A percentile compares a stretch with the other conserved stretches of the same genome.
phyloP scores from a whole-genome alignment of 1,140 invertebrate species.

The Drosophila neocordata region DNA sequence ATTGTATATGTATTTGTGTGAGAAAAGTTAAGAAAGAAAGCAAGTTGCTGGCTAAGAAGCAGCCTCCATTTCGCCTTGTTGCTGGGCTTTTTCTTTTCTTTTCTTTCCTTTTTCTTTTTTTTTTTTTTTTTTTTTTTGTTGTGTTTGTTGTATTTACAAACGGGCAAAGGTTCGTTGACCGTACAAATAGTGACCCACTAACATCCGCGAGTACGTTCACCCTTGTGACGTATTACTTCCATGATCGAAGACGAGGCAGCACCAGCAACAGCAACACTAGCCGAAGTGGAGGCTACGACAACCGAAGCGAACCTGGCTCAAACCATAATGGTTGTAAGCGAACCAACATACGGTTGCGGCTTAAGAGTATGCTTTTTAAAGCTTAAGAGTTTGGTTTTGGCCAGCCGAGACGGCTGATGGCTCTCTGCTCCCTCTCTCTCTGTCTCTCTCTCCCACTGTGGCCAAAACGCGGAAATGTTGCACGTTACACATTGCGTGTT shows the following conservation, averaged over 20 bases:
- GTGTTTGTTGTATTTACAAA: slow-evolving; percentile 76
- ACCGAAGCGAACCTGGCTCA: slow-evolving; percentile 67
- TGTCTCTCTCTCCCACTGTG: slow-evolving; percentile 16
- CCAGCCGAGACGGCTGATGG: not conserved
- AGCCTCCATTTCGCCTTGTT: slow-evolving; percentile 55
- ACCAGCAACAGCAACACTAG: slow-evolving; percentile 8
- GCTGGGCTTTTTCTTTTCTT: slow-evolving; percentile 56
- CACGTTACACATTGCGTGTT: slow-evolving; percentile 44
- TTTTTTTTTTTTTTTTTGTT: not conserved
- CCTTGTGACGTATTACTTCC: slow-evolving; percentile 82
- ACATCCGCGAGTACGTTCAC: slow-evolving; percentile 83
- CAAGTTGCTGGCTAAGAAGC: slow-evolving; percentile 57
- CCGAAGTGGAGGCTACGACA: slow-evolving; percentile 36
- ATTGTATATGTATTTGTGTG: slow-evolving; percentile 18
- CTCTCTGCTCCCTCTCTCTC: not conserved
- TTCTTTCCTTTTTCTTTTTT: not conserved
- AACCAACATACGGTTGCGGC: slow-evolving; percentile 49
- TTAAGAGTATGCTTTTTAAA: slow-evolving; percentile 45
- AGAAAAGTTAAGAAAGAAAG: slow-evolving; percentile 74
- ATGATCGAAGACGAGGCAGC: slow-evolving; percentile 63
- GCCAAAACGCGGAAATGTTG: slow-evolving; percentile 72
- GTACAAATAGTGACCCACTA: slow-evolving; percentile 83
- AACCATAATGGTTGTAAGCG: slow-evolving; percentile 64
- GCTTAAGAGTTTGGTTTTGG: slow-evolving; percentile 52
- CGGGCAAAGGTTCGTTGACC: slow-evolving; percentile 82